Percentiles rank a stretch among this genome's conserved stretches.
phyloP scores from a whole-genome alignment of 2,888 invertebrate genomes.

The Pterobdella sp. region DNA sequence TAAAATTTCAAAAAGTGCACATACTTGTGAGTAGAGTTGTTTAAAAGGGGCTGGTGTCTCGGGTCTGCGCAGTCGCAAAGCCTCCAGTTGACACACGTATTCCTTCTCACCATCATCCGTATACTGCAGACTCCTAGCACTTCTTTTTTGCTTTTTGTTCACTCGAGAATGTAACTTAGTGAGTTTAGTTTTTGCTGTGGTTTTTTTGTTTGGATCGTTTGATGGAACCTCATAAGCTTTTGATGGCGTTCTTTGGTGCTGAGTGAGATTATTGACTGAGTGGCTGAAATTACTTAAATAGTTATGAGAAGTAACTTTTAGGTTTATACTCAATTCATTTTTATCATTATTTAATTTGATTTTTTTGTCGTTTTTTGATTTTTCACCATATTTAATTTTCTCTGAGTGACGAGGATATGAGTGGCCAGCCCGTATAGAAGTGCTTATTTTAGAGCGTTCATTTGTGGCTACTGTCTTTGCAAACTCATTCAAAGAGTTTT shows the following conservation, averaged over 20 bases:
- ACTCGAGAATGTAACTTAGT: neutral
- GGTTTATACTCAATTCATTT: too few species aligned
- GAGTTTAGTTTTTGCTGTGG: neutral
- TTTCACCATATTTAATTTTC: neutral
- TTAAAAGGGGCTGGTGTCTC: conserved; percentile 5
- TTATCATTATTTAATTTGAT: neutral
- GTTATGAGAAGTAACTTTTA: too few species aligned
- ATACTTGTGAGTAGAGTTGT: conserved; percentile 8
- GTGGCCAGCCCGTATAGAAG: too few species aligned
- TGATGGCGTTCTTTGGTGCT: too few species aligned
- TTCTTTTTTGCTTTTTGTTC: neutral
- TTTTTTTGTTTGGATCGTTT: neutral
- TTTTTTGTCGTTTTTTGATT: neutral
- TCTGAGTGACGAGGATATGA: too few species aligned
- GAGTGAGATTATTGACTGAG: too few species aligned
- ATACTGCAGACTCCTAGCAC: neutral
- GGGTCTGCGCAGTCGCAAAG: conserved; percentile 12
- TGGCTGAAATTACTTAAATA: neutral
- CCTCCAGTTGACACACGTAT: conserved; percentile 27
- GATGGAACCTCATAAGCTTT: neutral
- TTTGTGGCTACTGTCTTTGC: too few species aligned
- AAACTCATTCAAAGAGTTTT: too few species aligned
- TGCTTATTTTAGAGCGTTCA: too few species aligned
- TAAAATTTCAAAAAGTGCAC: too few species aligned
- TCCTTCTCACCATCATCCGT: conserved; percentile 12